phyloP scores from a whole-genome alignment of 2,797 vertebrate species.

The Manis javanica region DNA sequence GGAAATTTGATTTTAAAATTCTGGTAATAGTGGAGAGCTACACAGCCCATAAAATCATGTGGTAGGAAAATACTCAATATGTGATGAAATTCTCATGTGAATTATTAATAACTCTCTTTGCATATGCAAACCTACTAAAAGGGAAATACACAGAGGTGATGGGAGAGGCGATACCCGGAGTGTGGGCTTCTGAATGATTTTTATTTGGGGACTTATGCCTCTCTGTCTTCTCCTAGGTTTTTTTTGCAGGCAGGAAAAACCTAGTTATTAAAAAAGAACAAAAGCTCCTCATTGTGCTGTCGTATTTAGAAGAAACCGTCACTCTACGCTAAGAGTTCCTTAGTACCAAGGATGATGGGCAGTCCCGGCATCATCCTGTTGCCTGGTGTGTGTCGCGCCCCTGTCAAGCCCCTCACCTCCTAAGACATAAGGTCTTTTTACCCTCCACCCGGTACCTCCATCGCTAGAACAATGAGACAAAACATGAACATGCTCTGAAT shows the following conservation, averaged over 20 bases:
- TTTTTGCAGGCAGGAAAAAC: neutral
- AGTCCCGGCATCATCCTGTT: neutral
- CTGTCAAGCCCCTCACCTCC: neutral
- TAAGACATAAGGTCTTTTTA: too few relatives aligned
- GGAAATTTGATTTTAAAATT: neutral
- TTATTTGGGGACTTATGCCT: neutral
- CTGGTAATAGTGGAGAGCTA: neutral
- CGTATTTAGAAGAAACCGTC: neutral
- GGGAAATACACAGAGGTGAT: neutral
- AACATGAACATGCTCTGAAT: neutral
- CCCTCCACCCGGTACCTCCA: too few relatives aligned
- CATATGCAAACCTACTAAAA: rapidly evolving
- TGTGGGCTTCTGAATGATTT: neutral
- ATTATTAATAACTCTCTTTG: neutral
- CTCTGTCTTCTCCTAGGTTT: neutral
- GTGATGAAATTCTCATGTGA: neutral
- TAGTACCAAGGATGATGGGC: neutral
- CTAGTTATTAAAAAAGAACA: neutral
- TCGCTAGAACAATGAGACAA: neutral
- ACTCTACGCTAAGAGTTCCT: too few relatives aligned
- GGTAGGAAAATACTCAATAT: neutral
- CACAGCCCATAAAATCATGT: neutral
- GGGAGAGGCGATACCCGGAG: too few relatives aligned
- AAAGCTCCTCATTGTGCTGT: too few relatives aligned
- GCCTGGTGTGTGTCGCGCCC: too few relatives aligned